Evolutionary conservation across 37 sponge, comb jelly and placozoan species (phyloP).

Genomic region (Hexactinellida sp.): DNA sequence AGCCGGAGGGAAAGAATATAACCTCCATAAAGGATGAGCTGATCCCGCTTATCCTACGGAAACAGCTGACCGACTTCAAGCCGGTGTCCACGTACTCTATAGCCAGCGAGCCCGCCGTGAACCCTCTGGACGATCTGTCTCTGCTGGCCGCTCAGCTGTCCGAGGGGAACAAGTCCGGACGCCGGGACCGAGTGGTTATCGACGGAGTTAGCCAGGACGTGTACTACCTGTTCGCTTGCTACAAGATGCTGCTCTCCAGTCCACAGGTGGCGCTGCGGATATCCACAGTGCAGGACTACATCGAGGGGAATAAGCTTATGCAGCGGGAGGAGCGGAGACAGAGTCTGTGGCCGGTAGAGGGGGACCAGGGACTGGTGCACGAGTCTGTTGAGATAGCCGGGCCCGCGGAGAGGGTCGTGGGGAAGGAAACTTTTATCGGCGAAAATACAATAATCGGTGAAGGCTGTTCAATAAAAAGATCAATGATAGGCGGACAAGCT

Average conservation of each 20-base stretch:
- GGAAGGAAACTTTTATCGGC: slow-evolving; percentile 22
- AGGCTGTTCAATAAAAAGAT: slow-evolving; percentile 48
- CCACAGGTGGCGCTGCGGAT: not conserved
- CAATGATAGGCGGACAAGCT: slow-evolving; percentile 44
- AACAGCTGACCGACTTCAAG: slow-evolving; percentile 25
- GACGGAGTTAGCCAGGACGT: not conserved
- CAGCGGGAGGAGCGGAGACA: not conserved
- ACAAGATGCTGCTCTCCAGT: not conserved
- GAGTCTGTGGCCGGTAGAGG: not conserved
- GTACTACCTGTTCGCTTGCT: not conserved
- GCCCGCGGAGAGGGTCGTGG: not conserved
- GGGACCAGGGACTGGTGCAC: not conserved
- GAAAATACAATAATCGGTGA: slow-evolving; percentile 34
- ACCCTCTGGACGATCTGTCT: not conserved
- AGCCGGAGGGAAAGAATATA: slow-evolving; percentile 18
- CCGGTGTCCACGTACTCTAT: not conserved
- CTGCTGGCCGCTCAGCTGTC: not conserved
- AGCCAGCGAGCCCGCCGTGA: not conserved
- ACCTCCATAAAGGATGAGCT: slow-evolving; percentile 58
- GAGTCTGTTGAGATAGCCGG: slow-evolving; percentile 46
- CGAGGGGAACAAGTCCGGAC: not conserved
- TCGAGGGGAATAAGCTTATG: slow-evolving; percentile 8
- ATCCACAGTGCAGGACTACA: not conserved
- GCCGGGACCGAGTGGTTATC: not conserved
- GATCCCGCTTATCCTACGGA: slow-evolving; percentile 46